Evolutionary conservation across 2,797 vertebrate genomes (phyloP).

Genomic region (Discoglossus pictus): DNA sequence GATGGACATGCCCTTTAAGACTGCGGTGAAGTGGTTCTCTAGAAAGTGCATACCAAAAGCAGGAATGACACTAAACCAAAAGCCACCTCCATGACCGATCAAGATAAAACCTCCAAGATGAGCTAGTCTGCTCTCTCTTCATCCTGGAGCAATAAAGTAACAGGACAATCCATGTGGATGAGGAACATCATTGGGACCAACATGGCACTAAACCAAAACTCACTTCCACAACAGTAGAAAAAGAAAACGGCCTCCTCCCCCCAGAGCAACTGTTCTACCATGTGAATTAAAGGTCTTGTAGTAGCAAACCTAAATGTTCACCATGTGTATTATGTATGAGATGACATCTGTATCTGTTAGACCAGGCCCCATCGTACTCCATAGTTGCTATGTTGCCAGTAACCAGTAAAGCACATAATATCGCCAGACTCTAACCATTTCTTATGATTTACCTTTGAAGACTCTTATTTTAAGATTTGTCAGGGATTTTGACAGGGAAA

Average conservation of each 20-base stretch:
- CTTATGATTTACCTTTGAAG: no score
- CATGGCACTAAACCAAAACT: constrained; percentile 48
- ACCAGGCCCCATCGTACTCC: constrained; percentile 1
- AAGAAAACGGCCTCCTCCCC: constrained; percentile 37
- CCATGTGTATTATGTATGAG: not conserved
- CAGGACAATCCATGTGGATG: constrained; percentile 14
- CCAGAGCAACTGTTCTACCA: constrained; percentile 23
- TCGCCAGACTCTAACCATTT: constrained; percentile 1
- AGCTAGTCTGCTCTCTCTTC: constrained; percentile 18
- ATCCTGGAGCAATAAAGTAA: constrained; percentile 9
- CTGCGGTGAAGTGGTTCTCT: not conserved
- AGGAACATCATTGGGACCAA: constrained; percentile 40
- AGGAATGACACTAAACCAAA: constrained; percentile 43
- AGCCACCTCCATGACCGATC: constrained; percentile 22
- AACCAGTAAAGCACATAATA: constrained; percentile 11
- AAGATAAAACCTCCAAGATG: constrained; percentile 22
- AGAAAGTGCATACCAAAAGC: constrained; percentile 27
- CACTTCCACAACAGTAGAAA: constrained; percentile 20
- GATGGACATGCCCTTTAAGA: constrained; percentile 16
- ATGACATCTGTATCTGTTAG: constrained; percentile 12
- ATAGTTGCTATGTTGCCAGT: constrained; percentile 13
- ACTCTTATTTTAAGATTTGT: no score
- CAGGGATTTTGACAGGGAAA: not conserved
- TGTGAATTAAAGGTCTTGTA: not conserved
- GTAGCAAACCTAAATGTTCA: constrained; percentile 19